Percentiles rank a stretch among this genome's conserved stretches.
phyloP scores from a whole-genome alignment of 64 coral and sea anemone species.

The Actinia equina region DNA sequence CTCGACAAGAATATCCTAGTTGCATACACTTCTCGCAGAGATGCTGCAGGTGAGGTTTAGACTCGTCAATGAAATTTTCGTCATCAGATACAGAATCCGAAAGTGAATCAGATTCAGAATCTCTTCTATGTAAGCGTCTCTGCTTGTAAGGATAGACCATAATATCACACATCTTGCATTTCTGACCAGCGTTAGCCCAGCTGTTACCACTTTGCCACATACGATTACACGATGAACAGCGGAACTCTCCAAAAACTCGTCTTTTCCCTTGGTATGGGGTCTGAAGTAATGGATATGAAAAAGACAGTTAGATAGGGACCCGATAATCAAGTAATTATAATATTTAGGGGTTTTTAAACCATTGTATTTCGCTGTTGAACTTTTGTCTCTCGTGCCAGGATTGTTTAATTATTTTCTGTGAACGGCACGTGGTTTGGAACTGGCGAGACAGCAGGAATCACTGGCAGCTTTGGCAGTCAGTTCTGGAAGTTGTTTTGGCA shows the following conservation, averaged over 20 bases:
- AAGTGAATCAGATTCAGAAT: neutral
- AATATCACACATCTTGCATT: slow-evolving; percentile 50
- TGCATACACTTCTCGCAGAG: slow-evolving; percentile 65
- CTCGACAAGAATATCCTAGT: slow-evolving; percentile 14
- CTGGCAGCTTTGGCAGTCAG: no score
- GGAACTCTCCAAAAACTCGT: slow-evolving; percentile 70
- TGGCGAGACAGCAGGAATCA: no score
- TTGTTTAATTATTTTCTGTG: no score
- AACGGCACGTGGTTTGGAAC: no score
- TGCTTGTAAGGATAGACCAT: slow-evolving; percentile 62
- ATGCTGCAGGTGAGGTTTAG: slow-evolving; percentile 28
- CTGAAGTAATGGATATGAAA: neutral
- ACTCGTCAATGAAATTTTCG: slow-evolving; percentile 19
- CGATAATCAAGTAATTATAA: no score
- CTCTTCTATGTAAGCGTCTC: slow-evolving; percentile 50
- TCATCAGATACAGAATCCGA: neutral
- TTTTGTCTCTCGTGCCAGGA: no score
- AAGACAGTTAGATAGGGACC: neutral
- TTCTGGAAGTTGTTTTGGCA: no score
- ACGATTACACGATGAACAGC: slow-evolving; percentile 42
- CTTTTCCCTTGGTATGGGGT: slow-evolving; percentile 50
- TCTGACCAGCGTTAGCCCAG: slow-evolving; percentile 65
- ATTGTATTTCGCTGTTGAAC: no score
- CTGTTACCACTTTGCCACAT: slow-evolving; percentile 62
- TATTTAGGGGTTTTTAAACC: no score